Percentiles rank a stretch among this genome's conserved stretches.
Conservation (phyloP, 2,888 invertebrate species). For the Chironomus riparius region DNA sequence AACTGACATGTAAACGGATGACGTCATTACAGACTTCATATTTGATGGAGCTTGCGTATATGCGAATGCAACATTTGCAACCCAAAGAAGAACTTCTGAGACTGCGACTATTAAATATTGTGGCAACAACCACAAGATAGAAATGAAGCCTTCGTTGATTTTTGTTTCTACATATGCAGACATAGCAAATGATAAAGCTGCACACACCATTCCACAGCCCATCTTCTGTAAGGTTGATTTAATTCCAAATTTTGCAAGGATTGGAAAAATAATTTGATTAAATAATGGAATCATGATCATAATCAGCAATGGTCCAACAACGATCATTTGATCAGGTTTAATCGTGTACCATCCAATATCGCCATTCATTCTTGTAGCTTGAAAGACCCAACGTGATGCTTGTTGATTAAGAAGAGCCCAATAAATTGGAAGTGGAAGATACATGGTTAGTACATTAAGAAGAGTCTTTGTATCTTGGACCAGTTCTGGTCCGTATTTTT, state of each 20-base stretch:
- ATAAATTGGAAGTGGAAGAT: conserved; percentile 49
- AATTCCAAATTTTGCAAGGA: conserved; percentile 57
- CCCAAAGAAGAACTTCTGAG: background rate
- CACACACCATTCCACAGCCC: conserved; percentile 76
- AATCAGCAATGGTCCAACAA: conserved; percentile 79
- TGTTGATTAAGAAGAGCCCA: conserved; percentile 55
- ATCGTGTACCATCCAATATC: conserved; percentile 61
- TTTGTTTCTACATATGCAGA: conserved; percentile 69
- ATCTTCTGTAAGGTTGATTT: conserved; percentile 76
- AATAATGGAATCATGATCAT: conserved; percentile 77
- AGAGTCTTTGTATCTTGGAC: conserved; percentile 42
- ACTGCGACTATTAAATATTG: background rate
- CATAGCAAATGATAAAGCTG: conserved; percentile 74
- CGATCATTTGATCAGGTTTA: conserved; percentile 93
- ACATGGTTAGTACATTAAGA: conserved; percentile 43
- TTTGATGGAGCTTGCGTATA: background rate
- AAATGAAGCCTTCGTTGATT: background rate
- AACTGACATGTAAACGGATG: background rate
- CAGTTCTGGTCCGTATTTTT: conserved; percentile 23
- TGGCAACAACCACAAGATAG: conserved; percentile 5
- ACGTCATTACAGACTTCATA: conserved; percentile 14
- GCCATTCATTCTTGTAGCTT: conserved; percentile 82
- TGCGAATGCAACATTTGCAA: background rate
- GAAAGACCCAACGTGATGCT: conserved; percentile 36
- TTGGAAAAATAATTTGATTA: conserved; percentile 70